phyloP scores from a whole-genome alignment of 2,888 invertebrate species.

The Stenurella melanura region DNA sequence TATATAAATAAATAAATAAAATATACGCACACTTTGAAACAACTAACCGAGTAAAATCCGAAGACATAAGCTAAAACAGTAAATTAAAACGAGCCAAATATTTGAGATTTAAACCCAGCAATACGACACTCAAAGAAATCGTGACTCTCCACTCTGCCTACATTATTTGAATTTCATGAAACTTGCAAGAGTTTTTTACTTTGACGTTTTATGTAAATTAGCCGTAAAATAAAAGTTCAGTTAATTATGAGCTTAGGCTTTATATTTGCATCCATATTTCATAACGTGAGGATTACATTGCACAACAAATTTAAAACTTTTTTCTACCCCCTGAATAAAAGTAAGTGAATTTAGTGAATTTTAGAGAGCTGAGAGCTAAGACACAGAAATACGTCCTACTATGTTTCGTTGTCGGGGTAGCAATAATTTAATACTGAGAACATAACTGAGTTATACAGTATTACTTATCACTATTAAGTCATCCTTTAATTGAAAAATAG shows the following conservation, averaged over 20 bases:
- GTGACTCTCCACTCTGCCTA: background rate
- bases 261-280: background rate
- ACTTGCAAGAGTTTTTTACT: background rate
- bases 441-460: too few species aligned
- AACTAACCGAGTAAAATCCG: background rate
- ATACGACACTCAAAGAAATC: background rate
- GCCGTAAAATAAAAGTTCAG: slow-evolving; percentile 1
- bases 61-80: background rate
- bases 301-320: too few species aligned
- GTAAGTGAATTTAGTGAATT: too few species aligned
- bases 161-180: slow-evolving; percentile 2
- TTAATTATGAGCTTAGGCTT: slow-evolving; percentile 1
- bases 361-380: too few species aligned
- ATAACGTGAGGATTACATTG: background rate
- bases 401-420: too few species aligned
- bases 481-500: too few species aligned
- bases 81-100: background rate
- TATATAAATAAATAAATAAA: background rate
- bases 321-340: too few species aligned
- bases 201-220: slow-evolving; percentile 1
- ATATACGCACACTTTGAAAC: background rate
- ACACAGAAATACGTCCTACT: too few species aligned
- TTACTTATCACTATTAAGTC: too few species aligned
- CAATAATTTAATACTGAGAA: too few species aligned
- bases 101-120: background rate